Evolutionary conservation across 2,797 vertebrate genomes (phyloP).

Genomic region (Mormyrops boulengeri): DNA sequence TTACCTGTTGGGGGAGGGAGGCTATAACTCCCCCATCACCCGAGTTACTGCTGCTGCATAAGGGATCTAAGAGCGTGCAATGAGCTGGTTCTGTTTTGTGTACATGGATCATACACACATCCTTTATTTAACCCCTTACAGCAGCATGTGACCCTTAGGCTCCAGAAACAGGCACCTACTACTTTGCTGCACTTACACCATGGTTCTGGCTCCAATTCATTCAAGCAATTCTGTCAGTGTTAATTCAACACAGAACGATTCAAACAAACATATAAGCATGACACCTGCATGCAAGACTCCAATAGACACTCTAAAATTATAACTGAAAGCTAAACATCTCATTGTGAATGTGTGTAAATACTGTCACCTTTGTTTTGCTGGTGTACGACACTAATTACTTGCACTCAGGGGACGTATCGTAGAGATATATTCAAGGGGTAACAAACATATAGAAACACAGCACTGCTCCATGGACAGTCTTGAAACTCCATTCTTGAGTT

Average conservation of each 20-base stretch:
- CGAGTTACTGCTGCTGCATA: neutral
- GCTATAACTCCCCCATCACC: neutral
- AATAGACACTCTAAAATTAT: neutral
- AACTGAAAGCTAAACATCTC: neutral
- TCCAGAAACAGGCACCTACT: neutral
- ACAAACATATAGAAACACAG: neutral
- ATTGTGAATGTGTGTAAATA: neutral
- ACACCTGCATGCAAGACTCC: neutral
- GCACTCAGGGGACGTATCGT: neutral
- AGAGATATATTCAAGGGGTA: neutral
- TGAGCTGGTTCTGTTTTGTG: neutral
- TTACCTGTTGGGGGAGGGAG: neutral
- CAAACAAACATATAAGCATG: neutral
- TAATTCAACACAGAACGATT: neutral
- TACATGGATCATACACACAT: neutral
- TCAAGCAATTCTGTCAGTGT: neutral
- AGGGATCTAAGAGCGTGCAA: neutral
- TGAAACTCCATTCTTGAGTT: neutral
- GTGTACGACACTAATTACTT: neutral
- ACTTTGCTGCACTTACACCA: neutral
- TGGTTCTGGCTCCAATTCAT: neutral
- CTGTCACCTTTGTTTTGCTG: neutral
- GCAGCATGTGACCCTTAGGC: neutral
- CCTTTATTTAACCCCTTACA: neutral
- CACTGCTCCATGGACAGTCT: neutral